phyloP scores from a whole-genome alignment of 2,888 invertebrate genomes.

The Hirtodrosophila alboralis region DNA sequence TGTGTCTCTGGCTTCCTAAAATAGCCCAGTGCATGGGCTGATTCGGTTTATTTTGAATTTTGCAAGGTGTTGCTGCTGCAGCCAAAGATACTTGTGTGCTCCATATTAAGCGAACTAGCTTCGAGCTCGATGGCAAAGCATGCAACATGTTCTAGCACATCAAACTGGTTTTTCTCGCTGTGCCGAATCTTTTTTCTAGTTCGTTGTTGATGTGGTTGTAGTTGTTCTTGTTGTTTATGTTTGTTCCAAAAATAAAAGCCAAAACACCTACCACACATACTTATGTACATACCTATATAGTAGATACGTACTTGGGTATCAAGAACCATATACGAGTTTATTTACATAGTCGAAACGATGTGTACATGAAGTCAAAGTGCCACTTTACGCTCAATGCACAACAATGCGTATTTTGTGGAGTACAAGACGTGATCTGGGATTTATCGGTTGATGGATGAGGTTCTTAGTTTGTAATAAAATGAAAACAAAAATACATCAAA shows the following conservation, averaged over 20 bases:
- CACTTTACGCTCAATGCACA: constrained; percentile 53
- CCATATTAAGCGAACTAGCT: constrained; percentile 56
- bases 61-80: constrained; percentile 44
- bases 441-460: constrained; percentile 58
- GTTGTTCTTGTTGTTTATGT: constrained; percentile 44
- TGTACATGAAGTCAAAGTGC: constrained; percentile 49
- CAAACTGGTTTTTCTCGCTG: constrained; percentile 67
- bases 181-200: constrained; percentile 25
- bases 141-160: constrained; percentile 73
- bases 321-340: constrained; percentile 7
- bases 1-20: constrained; percentile 42
- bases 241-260: constrained; percentile 68
- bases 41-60: constrained; percentile 14
- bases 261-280: constrained; percentile 30
- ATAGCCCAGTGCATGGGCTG: constrained; percentile 41
- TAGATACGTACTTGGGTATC: background rate
- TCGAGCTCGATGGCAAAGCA: constrained; percentile 34
- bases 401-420: constrained; percentile 24
- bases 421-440: constrained; percentile 50
- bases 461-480: constrained; percentile 1
- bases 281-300: constrained; percentile 3
- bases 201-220: constrained; percentile 46
- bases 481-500: constrained; percentile 1
- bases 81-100: constrained; percentile 41
- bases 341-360: constrained; percentile 8